Base-by-base conservation (phyloP, 2,113 vertebrate species). In the Dryoscopus gambensis region DNA sequence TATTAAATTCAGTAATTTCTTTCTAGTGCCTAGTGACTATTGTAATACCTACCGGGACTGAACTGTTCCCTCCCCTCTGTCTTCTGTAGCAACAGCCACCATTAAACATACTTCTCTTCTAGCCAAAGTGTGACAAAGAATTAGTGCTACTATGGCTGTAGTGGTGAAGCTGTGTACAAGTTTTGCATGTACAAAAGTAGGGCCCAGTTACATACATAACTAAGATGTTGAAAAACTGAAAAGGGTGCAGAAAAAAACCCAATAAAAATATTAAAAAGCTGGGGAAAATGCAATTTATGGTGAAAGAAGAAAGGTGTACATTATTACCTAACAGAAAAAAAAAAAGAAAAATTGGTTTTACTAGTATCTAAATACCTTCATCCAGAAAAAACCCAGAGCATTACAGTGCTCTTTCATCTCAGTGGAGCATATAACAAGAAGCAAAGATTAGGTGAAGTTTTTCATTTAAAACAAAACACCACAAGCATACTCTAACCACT, bases 371-470 rank as follows among this genome's bases (percentile, higher is more conserved):
- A 84, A 70, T 70, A 78, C 17, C 30, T 81, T 84, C 5, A 74
- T 40, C 8, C 27, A 85, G 71, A 59, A 85, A 71, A 85, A 67
- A 0, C 0, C 3, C 0, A 50, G 33, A 53, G 20, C 31, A 52
- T 49, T 59, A 64, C 14, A 77, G 55, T 50, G 18, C 35, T 87
- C 50, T 78, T 69, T 50, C 83, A 60, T 71, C 23, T 75, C 70
- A 47, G 23, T 59, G 56, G 52, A 63, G 68, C 39, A 84, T 15
- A 9, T 12, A 87, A 89, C 19, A 93, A 85, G 63, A 76, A 60
- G 8, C 23, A 80, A 68, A 79, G n/a, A 78, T 71, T 9, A 84
- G 10, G 16, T 35, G 13, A 74, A 82, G 18, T 87, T 37, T 87
- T 89, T 64, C 2, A 47, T 62, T 91, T 75, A 67, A 78, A 87